These are phyloP conservation scores for Spizella passerina DNA, from an alignment of 2,797 vertebrate species.

Conservation along the genomic window DNA sequence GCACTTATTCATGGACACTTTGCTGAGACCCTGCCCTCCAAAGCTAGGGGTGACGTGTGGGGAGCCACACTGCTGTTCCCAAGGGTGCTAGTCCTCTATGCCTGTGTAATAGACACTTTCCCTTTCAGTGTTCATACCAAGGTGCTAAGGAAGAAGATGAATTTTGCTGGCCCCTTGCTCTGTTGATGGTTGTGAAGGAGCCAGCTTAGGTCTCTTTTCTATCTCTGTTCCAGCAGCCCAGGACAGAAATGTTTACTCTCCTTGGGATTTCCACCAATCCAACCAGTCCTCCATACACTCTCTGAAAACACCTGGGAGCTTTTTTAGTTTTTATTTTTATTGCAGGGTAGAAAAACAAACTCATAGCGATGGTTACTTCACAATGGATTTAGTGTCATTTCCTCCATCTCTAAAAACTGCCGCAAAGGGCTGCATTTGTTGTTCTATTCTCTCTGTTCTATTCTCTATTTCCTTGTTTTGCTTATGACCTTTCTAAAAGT, in stretches of 20 bases:
- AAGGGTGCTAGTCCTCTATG: slow-evolving; percentile 8
- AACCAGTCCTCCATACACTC: not conserved
- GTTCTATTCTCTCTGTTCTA: too few relatives aligned
- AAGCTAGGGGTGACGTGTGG: not conserved
- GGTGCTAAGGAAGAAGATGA: not conserved
- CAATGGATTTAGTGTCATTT: not conserved
- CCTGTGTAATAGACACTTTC: not conserved
- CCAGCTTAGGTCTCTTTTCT: not conserved
- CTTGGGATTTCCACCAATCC: not conserved
- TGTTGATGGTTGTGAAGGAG: not conserved
- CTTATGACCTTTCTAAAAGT: not conserved
- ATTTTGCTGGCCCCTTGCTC: not conserved
- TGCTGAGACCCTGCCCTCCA: not conserved
- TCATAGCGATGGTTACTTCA: not conserved
- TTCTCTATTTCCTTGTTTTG: not conserved
- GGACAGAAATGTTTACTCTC: not conserved
- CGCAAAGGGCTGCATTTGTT: not conserved
- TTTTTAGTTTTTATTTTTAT: not conserved
- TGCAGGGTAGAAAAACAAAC: not conserved
- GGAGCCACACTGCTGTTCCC: not conserved
- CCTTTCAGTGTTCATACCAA: not conserved
- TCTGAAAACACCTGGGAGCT: not conserved
- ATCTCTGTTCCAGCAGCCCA: not conserved
- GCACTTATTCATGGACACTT: not conserved
- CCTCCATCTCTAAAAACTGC: not conserved